Percentiles rank a stretch among this genome's conserved stretches.
Evolutionary conservation across 1,140 invertebrate species (phyloP).

Genomic region (Eufriesea mexicana): DNA sequence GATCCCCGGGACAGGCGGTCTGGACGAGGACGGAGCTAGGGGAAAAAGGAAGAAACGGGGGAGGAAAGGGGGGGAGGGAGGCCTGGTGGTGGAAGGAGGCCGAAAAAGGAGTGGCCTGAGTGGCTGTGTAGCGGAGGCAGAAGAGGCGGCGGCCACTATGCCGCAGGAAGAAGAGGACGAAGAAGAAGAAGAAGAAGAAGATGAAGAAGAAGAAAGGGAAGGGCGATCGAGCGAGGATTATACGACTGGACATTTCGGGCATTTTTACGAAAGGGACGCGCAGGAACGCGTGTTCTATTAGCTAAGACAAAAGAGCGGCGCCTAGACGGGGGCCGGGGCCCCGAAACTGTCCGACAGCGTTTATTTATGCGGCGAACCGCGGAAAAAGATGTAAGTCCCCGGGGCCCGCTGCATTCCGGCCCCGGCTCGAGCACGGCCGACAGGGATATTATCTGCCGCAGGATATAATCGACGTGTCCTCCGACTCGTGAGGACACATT

Average conservation of each 20-base stretch:
- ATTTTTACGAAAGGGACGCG: constrained; percentile 79
- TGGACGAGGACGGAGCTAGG: neutral
- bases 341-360: constrained; percentile 78
- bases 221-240: constrained; percentile 77
- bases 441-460: constrained; percentile 66
- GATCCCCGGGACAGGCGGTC: constrained; percentile 2
- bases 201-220: constrained; percentile 39
- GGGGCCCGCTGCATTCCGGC: constrained; percentile 73
- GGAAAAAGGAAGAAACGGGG: neutral
- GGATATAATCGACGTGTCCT: constrained; percentile 71
- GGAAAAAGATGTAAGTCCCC: constrained; percentile 82
- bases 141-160: constrained; percentile 9
- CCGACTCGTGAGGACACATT: constrained; percentile 60
- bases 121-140: constrained; percentile 31
- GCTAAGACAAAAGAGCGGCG: constrained; percentile 83
- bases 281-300: constrained; percentile 82
- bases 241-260: constrained; percentile 80
- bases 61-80: constrained; percentile 11
- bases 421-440: constrained; percentile 53
- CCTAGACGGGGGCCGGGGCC: constrained; percentile 73
- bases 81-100: constrained; percentile 31
- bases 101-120: constrained; percentile 44
- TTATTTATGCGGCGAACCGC: constrained; percentile 81
- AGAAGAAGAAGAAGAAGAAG: neutral
- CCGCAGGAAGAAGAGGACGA: neutral